Evolutionary conservation across 2,888 invertebrate species (phyloP), one percentile per base, ranked within the genome.

Genomic region (Eristalis pertinax): DNA sequence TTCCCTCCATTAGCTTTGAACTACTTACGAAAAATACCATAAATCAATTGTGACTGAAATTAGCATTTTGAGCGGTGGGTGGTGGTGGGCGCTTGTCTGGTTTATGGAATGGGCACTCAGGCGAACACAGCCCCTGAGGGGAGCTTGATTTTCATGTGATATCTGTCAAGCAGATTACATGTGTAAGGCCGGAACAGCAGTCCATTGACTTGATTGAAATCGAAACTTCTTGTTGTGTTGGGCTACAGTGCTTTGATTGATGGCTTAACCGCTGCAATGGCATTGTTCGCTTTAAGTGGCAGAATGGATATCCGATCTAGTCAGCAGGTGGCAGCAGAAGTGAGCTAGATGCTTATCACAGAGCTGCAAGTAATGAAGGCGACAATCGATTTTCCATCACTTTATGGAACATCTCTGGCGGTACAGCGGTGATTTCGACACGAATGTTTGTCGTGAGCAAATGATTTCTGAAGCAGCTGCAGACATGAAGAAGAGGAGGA

Each of bases 1-100:
- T 70, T 58, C 60, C 62, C 68, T 62, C 76, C 60, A 68, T 68
- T 68, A 69, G 32, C 76, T 62, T 70, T 56, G 56, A 38, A 41
- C 38, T 29, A 56, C 64, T 64, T 70, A 24, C 22, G 26, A 29
- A 41, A 43, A 32, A 65, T 70, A 32, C 35, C 69, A 69, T 77
- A 77, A 69, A 78, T 78, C 64, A 78, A 69, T 38, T 78, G 26
- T 50, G 60, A 60, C 15, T 26, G 26, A 10, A 24, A 60, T 60
- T 29, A 60, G 26, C 60, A 60, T 60, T 60, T 26, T 26, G 60
- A 13, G 60, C 26, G 24, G 60, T 29, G 60, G 50, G 19, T 19
- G 50, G 7, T 50, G 50, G n/a, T 4, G 7, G 2, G 19, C 43
- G n/a, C 7, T 19, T 4, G n/a, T 50, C 2, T n/a, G 15, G 43